Evolutionary conservation across 1,140 invertebrate genomes (phyloP), one percentile per base, ranked within the genome.

Genomic region (Tenebrio molitor): DNA sequence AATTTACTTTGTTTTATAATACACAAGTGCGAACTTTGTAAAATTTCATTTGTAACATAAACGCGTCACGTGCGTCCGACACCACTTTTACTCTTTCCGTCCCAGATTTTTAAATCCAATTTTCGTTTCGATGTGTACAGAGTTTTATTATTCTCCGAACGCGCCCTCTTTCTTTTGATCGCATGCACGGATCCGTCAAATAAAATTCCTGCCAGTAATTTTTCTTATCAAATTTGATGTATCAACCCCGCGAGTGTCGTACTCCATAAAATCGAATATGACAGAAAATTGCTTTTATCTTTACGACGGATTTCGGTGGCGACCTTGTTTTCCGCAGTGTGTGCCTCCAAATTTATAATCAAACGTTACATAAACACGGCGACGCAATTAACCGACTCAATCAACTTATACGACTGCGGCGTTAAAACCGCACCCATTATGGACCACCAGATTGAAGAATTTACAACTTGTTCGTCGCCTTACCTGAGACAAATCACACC

Each of bases 401-500:
- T 72, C 70, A 72, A 72, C 70, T 72, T 72, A 72, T 72, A 66
- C 36, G 64, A 72, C 58, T 72, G 62, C 39, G 14, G 66, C 70
- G 66, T 72, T 66, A 72, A 72, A n/a, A n/a, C 42, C 42, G 8
- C 25, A 14, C 23, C 34, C 63, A 66, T 72, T 72, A 72, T 72
- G 44, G 50, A 8, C 62, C 50, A 34, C 41, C 36, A 63, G 70
- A 72, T 72, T 72, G 66, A 66, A 72, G 70, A 66, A 72, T 72
- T 72, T 72, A 72, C 62, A 66, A 58, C 70, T 63, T 66, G 64
- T 66, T 66, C 64, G 23, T 50, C 63, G 29, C 12, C 66, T 58
- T 53, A 39, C 14, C 62, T 72, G 50, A 46, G 42, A 72, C 41
- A 66, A 72, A 72, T 72, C 53, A 72, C 62, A n/a, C n/a, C n/a